Evolutionary conservation across 2,113 vertebrate species (phyloP).

Genomic region (Melanerpes formicivorus): DNA sequence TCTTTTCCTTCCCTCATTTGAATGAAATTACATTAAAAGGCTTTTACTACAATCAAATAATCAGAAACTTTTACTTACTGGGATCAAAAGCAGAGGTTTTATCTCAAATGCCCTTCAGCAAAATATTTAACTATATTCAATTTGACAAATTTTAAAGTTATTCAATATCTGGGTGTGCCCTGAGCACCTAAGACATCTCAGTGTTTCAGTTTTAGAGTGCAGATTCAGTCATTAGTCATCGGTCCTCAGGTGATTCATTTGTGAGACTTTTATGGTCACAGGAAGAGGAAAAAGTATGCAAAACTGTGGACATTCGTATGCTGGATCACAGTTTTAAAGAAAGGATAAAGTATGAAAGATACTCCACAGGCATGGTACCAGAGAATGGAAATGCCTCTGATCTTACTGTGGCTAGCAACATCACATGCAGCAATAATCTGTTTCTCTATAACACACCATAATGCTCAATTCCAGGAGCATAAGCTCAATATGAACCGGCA

Average conservation of each 20-base stretch:
- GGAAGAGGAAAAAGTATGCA: neutral
- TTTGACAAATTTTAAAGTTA: neutral
- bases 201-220: neutral
- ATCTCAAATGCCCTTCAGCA: neutral
- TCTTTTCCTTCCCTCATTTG: neutral
- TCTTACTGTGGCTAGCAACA: neutral
- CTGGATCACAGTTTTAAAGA: neutral
- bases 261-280: neutral
- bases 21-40: neutral
- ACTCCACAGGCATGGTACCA: neutral
- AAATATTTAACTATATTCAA: neutral
- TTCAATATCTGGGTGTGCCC: neutral
- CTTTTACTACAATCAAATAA: neutral
- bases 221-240: neutral
- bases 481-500: neutral
- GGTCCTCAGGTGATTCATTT: neutral
- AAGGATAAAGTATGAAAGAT: neutral
- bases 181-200: neutral
- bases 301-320: neutral
- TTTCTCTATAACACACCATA: neutral
- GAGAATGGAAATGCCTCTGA: neutral
- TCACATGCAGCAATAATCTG: neutral
- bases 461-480: neutral
- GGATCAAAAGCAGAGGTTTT: neutral
- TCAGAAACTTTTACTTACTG: neutral